Percentiles rank a stretch among this genome's conserved stretches.
Conservation (phyloP, 1,140 invertebrate genomes). For the Aphidius gifuensis region DNA sequence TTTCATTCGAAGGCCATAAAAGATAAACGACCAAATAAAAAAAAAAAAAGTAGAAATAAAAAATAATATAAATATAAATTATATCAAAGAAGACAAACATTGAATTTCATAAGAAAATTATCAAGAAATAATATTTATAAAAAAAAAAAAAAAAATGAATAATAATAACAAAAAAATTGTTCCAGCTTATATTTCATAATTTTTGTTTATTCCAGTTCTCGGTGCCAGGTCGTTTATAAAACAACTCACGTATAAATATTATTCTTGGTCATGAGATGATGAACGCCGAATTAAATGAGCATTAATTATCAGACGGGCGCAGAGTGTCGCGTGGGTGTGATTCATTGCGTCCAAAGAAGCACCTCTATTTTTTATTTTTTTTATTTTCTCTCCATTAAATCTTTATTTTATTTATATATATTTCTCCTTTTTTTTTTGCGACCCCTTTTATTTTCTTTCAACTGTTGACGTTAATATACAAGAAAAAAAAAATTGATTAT, state of each 20-base stretch:
- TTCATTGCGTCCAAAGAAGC: conserved; percentile 40
- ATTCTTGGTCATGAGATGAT: conserved; percentile 40
- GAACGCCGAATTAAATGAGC: conserved; percentile 49
- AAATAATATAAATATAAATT: too few species aligned
- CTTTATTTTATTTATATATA: too few species aligned
- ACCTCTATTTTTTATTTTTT: conserved; percentile 24
- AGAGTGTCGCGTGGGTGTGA: conserved; percentile 49
- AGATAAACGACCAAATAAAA: too few species aligned
- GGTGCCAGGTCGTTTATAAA: conserved; percentile 1
- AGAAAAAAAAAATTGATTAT: neutral
- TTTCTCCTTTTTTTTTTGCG: conserved; percentile 18
- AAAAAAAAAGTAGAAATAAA: too few species aligned
- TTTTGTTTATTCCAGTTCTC: too few species aligned
- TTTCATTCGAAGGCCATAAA: conserved; percentile 34
- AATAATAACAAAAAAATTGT: neutral
- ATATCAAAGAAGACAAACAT: too few species aligned
- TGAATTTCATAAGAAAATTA: too few species aligned
- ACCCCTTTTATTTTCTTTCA: conserved; percentile 25
- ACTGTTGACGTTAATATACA: neutral
- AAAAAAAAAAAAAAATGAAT: neutral
- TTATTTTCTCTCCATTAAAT: conserved; percentile 4
- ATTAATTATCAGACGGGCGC: conserved; percentile 48
- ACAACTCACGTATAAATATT: conserved; percentile 42
- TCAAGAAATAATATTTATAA: neutral
- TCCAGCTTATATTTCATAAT: neutral